These are phyloP conservation scores for Drosophila subobscura DNA, from an alignment of 1,140 invertebrate genomes.

Conservation along the genomic window DNA sequence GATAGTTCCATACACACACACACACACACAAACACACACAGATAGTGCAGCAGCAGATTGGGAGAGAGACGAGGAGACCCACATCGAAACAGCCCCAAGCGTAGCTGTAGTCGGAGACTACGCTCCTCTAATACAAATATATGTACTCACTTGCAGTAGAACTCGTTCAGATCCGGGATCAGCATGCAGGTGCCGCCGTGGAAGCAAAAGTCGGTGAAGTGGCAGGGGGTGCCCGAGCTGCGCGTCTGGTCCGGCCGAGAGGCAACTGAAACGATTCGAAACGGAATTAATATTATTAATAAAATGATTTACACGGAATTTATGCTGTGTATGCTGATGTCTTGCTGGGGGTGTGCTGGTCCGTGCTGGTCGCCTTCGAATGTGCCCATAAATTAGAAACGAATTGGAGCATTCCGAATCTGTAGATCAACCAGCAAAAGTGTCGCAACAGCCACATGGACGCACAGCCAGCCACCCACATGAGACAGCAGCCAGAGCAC, in stretches of 20 bases:
- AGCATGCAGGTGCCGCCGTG: constrained; percentile 92
- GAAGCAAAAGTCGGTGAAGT: constrained; percentile 87
- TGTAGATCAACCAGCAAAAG: constrained; percentile 5
- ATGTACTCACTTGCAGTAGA: constrained; percentile 90
- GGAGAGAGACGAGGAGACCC: background rate
- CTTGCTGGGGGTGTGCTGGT: too few relatives aligned
- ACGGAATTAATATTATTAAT: constrained; percentile 23
- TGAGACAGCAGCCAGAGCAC: background rate
- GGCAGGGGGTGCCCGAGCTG: constrained; percentile 66
- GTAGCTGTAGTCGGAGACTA: too few relatives aligned
- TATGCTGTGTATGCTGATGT: constrained; percentile 9
- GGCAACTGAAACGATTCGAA: constrained; percentile 43
- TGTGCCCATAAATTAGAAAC: constrained; percentile 70
- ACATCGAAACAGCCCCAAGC: background rate
- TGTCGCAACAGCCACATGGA: constrained; percentile 9
- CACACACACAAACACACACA: background rate
- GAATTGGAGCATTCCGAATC: constrained; percentile 68
- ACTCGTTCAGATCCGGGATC: constrained; percentile 90
- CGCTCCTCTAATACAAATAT: background rate
- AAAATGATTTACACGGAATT: constrained; percentile 28
- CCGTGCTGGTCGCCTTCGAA: constrained; percentile 35
- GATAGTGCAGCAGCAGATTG: constrained; percentile 10
- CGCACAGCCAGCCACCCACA: constrained; percentile 12
- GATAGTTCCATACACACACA: too few relatives aligned
- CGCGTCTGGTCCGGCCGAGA: constrained; percentile 33